These are phyloP conservation scores for Melanotaenia pygmaea DNA, from an alignment of 2,797 vertebrate genomes.

Conservation along the genomic window DNA sequence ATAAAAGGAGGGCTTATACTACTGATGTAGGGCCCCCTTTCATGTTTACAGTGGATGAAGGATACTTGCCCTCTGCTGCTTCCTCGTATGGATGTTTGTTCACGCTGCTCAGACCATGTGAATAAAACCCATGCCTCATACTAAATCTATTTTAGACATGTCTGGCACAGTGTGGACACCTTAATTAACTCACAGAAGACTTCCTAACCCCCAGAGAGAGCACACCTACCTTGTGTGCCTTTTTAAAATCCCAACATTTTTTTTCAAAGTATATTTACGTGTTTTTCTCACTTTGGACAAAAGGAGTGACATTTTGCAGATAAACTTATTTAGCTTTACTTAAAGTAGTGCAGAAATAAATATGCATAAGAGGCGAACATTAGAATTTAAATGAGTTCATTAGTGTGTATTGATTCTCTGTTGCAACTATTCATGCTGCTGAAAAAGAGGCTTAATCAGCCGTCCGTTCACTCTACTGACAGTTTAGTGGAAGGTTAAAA, in stretches of 20 bases:
- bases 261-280: not conserved
- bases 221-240: not conserved
- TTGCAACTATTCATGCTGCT: not conserved
- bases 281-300: not conserved
- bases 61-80: slow-evolving; percentile 22
- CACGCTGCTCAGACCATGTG: not conserved
- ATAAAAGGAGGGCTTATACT: not conserved
- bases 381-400: slow-evolving; percentile 5
- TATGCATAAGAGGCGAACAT: not conserved
- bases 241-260: slow-evolving; percentile 1
- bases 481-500: slow-evolving; percentile 7
- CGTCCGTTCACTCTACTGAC: not conserved
- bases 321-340: not conserved
- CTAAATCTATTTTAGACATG: slow-evolving; percentile 6
- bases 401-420: not conserved
- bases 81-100: slow-evolving; percentile 10
- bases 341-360: not conserved
- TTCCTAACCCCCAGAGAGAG: no score
- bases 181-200: not conserved
- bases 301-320: not conserved
- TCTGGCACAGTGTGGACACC: not conserved
- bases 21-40: slow-evolving; percentile 4
- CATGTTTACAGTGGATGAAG: slow-evolving; percentile 22
- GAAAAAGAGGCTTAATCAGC: not conserved
- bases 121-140: slow-evolving; percentile 7